Percentiles rank a stretch among this genome's conserved stretches.
Evolutionary conservation across 2,888 invertebrate species (phyloP).

Genomic region (Acleris sparsana): DNA sequence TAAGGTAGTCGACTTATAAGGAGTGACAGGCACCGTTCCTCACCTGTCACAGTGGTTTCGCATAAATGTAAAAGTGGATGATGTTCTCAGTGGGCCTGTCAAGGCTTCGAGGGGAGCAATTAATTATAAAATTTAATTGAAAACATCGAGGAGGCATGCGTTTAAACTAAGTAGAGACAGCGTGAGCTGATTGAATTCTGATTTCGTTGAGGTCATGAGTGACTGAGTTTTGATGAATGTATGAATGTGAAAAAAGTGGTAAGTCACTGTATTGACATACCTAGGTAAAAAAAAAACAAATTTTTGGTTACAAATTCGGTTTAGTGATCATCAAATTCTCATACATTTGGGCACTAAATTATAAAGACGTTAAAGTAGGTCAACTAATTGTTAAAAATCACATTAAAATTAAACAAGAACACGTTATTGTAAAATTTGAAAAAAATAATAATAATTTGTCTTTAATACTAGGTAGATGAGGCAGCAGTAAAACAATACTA

Average conservation of each 20-base stretch:
- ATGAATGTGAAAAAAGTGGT: not conserved
- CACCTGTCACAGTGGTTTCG: slow-evolving; percentile 73
- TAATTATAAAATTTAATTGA: slow-evolving; percentile 79
- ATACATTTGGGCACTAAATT: no score
- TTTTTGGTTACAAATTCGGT: no score
- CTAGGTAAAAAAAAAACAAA: no score
- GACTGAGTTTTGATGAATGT: not conserved
- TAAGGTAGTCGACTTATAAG: slow-evolving; percentile 55
- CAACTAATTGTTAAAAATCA: no score
- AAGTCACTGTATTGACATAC: not conserved
- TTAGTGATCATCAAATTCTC: no score
- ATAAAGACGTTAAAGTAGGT: no score
- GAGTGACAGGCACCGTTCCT: slow-evolving; percentile 63
- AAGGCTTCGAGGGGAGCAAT: slow-evolving; percentile 70
- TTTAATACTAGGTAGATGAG: no score
- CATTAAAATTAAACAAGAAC: no score
- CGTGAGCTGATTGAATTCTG: slow-evolving; percentile 33
- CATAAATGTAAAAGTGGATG: slow-evolving; percentile 79
- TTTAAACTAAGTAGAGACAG: slow-evolving; percentile 62
- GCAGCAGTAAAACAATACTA: no score
- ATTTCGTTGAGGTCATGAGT: slow-evolving; percentile 12
- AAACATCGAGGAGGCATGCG: slow-evolving; percentile 56
- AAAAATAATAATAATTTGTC: no score
- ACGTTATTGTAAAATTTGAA: no score
- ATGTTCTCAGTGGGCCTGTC: slow-evolving; percentile 71